These are phyloP conservation scores for Brassicogethes aeneus DNA, from an alignment of 2,888 invertebrate species.

Conservation along the genomic window DNA sequence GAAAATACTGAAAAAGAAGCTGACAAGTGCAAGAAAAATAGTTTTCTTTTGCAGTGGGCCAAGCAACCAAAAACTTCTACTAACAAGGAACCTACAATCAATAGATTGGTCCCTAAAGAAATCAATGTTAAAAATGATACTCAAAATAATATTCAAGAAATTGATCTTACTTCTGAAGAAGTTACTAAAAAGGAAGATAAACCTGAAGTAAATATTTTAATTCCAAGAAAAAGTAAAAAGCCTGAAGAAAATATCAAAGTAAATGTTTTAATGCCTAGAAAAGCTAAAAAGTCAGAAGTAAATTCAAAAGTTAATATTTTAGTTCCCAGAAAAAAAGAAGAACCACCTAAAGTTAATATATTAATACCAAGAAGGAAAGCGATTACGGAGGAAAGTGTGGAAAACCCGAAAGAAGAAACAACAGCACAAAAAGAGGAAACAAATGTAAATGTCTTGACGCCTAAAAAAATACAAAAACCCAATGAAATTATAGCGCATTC, in stretches of 20 bases:
- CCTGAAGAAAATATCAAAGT: conserved; percentile 8
- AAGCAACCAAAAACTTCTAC: neutral
- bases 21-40: conserved; percentile 6
- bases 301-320: too few relatives aligned
- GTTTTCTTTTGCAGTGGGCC: conserved; percentile 9
- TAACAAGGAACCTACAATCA: neutral
- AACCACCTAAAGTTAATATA: too few relatives aligned
- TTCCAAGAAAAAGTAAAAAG: conserved; percentile 3
- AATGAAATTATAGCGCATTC: too few relatives aligned
- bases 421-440: too few relatives aligned
- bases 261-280: too few relatives aligned
- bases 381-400: too few relatives aligned
- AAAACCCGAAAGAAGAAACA: too few relatives aligned
- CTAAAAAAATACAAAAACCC: too few relatives aligned
- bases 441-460: too few relatives aligned
- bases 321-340: too few relatives aligned
- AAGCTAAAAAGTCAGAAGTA: too few relatives aligned
- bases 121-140: neutral
- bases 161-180: neutral
- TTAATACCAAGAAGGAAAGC: too few relatives aligned
- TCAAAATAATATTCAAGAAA: neutral
- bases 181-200: neutral
- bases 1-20: conserved; percentile 8
- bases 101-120: neutral
- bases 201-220: neutral